Conservation (phyloP, 1,140 invertebrate genomes). For the Apocrypta bakeri region DNA sequence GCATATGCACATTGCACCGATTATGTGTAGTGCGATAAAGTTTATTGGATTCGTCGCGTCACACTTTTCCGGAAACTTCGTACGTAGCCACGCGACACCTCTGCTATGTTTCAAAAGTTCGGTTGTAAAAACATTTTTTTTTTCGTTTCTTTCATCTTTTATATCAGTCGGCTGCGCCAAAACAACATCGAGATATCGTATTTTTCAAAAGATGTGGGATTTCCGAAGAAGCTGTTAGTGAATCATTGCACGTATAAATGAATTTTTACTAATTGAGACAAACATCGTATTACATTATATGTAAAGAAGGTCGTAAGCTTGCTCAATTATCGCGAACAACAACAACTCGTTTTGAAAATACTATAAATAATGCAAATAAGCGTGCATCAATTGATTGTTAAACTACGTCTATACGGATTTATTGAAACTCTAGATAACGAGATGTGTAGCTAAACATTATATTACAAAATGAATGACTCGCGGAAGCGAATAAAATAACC, state of each 20-base stretch:
- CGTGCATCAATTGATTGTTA: neutral
- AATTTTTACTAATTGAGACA: neutral
- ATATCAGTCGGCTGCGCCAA: neutral
- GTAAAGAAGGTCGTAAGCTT: no score
- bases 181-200: neutral
- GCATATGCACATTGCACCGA: neutral
- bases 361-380: no score
- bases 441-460: neutral
- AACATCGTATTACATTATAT: no score
- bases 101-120: neutral
- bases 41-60: neutral
- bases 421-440: neutral
- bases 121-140: neutral
- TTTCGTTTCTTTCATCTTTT: neutral
- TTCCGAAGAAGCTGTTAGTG: neutral
- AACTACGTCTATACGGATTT: neutral
- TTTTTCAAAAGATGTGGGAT: neutral
- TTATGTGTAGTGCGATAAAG: neutral
- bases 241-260: neutral
- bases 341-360: no score
- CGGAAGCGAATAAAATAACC: neutral
- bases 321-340: no score
- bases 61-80: neutral
- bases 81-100: neutral
- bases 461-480: neutral